A percentile compares a stretch with the other conserved stretches of the same genome.
phyloP scores from a whole-genome alignment of 2,113 vertebrate species.

The Athene noctua region DNA sequence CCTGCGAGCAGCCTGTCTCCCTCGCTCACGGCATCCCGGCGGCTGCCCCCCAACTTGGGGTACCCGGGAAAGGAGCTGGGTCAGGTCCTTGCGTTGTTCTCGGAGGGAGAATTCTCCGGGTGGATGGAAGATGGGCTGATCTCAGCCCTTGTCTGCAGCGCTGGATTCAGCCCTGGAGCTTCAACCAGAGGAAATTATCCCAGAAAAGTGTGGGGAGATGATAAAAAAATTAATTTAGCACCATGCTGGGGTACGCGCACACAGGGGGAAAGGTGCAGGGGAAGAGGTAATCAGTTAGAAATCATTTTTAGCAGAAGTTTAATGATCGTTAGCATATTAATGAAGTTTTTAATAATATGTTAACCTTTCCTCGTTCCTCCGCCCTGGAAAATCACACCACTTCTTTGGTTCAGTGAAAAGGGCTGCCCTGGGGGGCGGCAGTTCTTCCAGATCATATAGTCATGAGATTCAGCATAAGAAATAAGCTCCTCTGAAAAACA shows the following conservation, averaged over 20 bases:
- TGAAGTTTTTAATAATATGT: not conserved
- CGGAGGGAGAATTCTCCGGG: fast-evolving
- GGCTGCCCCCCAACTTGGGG: fast-evolving
- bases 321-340: not conserved
- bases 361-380: not conserved
- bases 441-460: not conserved
- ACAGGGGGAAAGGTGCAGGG: not conserved
- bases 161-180: not conserved
- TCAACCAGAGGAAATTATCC: not conserved
- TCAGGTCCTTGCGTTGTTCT: fast-evolving
- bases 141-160: fast-evolving
- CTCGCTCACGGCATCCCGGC: not conserved
- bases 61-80: not conserved
- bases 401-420: not conserved
- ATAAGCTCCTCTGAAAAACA: not conserved
- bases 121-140: not conserved
- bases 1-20: fast-evolving
- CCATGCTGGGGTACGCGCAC: fast-evolving
- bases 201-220: not conserved
- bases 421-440: not conserved
- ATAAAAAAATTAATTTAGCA: not conserved
- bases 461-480: not conserved
- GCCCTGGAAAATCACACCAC: not conserved
- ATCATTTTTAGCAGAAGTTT: not conserved
- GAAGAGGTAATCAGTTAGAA: not conserved